Base-by-base conservation (phyloP, 2,888 invertebrate species). In the Nemoura dubitans region DNA sequence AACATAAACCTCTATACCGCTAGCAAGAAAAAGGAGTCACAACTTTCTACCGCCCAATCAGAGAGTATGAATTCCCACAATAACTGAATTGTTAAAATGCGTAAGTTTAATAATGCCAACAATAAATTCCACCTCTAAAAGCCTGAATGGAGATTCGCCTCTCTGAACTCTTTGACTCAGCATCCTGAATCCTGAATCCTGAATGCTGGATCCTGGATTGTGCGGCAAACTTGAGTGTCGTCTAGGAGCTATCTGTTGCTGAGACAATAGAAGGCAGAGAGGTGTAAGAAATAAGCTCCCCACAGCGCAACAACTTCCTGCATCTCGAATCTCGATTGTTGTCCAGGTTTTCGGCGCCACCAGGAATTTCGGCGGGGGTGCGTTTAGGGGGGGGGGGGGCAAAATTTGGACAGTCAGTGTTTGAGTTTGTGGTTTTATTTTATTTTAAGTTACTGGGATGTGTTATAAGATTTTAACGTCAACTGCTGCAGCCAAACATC, bases 261-360 rank as follows among this genome's bases (percentile, higher is more conserved):
- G 83, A 42, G 26, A 83, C 36, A 42, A 43, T 26, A 26, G 43
- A 83, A 43, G 83, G n/a, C 26, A 28, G 28, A 10, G n/a, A 83
- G 83, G 83, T 42, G 83, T 83, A 83, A 83, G 83, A 83, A 83
- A 43, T 83, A 25, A 83, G 43, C 83, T 25, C 78, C 78, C 5
- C 78, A 26, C 5, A 36, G 83, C 36, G 42, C 3, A 43, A 28
- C 83, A 36, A 43, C 83, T 83, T 83, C 83, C 83, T 29, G 42
- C 36, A 83, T 83, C 83, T 83, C 83, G 42, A 83, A 83, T 83
- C 83, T 83, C 83, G 42, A 83, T 83, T 83, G 43, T 83, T 59
- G 59, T 14, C 14, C 21, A 59, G 59, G 59, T 3, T 59, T 21
- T 28, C 16, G 30, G 81, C 30, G 25, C 29, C 30, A 7, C 6